A percentile compares a stretch with the other conserved stretches of the same genome.
phyloP scores from a whole-genome alignment of 2,113 vertebrate species.

The Psilopogon haemacephalus region DNA sequence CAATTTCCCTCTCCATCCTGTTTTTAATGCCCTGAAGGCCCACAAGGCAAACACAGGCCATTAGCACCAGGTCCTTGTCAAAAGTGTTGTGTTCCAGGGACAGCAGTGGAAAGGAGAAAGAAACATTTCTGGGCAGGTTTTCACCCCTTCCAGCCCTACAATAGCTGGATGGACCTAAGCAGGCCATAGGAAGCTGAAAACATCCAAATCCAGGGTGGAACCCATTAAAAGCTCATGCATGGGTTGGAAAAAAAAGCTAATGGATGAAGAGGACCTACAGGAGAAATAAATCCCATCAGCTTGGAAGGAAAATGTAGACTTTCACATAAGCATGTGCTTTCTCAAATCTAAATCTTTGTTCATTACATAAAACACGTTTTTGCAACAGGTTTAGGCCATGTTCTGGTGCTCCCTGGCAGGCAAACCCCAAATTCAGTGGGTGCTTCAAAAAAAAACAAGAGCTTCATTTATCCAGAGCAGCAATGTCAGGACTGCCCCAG shows the following conservation, averaged over 20 bases:
- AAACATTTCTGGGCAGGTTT: background rate
- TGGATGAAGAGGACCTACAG: background rate
- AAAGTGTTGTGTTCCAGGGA: background rate
- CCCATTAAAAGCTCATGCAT: background rate
- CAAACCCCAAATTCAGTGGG: background rate
- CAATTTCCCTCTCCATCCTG: background rate
- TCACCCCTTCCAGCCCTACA: background rate
- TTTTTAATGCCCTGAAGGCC: background rate
- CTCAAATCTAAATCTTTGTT: background rate
- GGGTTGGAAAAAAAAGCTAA: background rate
- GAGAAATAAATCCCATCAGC: background rate
- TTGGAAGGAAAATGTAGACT: background rate
- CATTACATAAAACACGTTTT: background rate
- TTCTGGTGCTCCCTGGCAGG: background rate
- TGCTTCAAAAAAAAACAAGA: background rate
- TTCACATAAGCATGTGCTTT: background rate
- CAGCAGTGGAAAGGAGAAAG: background rate
- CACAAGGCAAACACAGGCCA: background rate
- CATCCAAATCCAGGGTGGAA: background rate
- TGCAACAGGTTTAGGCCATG: background rate
- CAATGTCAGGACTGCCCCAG: fast-evolving
- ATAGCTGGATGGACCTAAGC: background rate
- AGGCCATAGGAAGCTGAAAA: background rate
- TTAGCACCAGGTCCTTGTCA: background rate
- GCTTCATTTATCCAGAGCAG: background rate